Conservation (phyloP, 2,113 vertebrate genomes). For the Halichoerus grypus region DNA sequence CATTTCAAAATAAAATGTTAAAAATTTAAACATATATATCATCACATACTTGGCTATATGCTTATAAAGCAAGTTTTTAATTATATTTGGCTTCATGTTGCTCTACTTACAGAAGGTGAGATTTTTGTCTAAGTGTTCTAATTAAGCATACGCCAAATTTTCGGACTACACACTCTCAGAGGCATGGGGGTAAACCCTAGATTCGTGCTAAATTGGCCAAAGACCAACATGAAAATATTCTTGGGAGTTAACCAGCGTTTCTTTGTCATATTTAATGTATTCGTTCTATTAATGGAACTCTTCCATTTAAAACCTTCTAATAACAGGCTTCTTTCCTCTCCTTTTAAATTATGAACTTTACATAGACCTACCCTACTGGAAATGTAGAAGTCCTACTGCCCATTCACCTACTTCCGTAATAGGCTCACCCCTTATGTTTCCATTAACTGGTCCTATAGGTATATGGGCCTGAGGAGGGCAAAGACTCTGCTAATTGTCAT, state of each 20-base stretch:
- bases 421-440: neutral
- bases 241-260: neutral
- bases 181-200: accelerated
- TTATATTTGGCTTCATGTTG: neutral
- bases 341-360: neutral
- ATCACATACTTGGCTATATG: neutral
- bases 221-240: neutral
- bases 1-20: neutral
- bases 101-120: neutral
- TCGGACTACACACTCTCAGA: neutral
- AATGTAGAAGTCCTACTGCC: accelerated
- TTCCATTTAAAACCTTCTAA: neutral
- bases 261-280: neutral
- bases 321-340: neutral
- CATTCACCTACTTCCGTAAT: neutral
- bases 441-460: neutral
- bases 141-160: neutral
- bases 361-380: neutral
- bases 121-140: neutral
- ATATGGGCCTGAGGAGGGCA: neutral
- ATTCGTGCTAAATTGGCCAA: neutral
- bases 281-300: neutral
- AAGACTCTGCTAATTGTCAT: neutral
- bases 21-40: neutral
- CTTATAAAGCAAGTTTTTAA: neutral